Conservation (phyloP, 2,888 invertebrate species). For the Cheilosia pagana region DNA sequence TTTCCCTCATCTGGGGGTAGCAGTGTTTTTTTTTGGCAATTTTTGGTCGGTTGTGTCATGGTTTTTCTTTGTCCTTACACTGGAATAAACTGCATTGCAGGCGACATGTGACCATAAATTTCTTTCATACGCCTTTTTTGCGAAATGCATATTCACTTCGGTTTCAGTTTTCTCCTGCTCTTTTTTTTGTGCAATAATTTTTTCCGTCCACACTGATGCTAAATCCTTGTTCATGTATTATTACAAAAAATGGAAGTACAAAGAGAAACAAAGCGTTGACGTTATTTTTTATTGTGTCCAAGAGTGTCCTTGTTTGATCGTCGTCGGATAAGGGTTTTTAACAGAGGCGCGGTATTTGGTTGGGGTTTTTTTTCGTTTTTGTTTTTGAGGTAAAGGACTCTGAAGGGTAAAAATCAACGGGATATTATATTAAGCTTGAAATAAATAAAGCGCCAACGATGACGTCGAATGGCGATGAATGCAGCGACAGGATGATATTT, state of each 20-base stretch:
- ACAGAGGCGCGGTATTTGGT: constrained; percentile 34
- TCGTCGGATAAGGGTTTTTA: constrained; percentile 63
- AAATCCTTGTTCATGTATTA: constrained; percentile 66
- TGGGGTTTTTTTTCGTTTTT: background rate
- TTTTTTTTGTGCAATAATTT: constrained; percentile 33
- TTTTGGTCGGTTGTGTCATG: constrained; percentile 58
- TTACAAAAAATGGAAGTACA: constrained; percentile 45
- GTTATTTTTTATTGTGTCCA: constrained; percentile 64
- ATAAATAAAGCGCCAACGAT: constrained; percentile 68
- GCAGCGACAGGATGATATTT: constrained; percentile 67
- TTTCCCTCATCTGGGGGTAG: constrained; percentile 32
- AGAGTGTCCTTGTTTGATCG: constrained; percentile 68
- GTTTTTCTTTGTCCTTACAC: constrained; percentile 46
- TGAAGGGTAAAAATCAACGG: constrained; percentile 63
- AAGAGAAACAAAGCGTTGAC: constrained; percentile 55
- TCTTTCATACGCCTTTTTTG: constrained; percentile 67
- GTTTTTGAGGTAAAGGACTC: constrained; percentile 35
- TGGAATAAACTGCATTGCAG: constrained; percentile 72
- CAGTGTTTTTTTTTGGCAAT: constrained; percentile 42
- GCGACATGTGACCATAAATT: constrained; percentile 74
- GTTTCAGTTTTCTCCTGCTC: constrained; percentile 24
- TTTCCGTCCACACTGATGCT: constrained; percentile 51
- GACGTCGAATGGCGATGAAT: constrained; percentile 70
- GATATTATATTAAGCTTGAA: constrained; percentile 69
- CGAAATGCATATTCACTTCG: constrained; percentile 65